Evolutionary conservation across 2,888 invertebrate genomes (phyloP), one percentile per base, ranked within the genome.

Genomic region (Lycia hirtaria): DNA sequence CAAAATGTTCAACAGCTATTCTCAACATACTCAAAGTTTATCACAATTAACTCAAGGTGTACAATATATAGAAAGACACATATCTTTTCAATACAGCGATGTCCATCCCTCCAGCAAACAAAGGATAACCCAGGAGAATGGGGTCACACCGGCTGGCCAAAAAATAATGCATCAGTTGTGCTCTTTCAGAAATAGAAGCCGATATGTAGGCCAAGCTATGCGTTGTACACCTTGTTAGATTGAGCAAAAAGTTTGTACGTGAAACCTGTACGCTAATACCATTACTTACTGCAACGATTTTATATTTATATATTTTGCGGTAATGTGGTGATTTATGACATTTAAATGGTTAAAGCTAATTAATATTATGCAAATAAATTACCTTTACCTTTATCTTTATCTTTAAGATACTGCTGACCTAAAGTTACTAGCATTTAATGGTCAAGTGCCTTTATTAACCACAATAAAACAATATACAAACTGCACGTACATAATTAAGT

Each of bases 131-230:
- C 26, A 38, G 40, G 38, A 72, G 74, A 89, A 78, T 75, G 75
- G 68, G 89, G 89, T 87, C 87, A 86, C 68, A 64, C 76, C 78
- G 75, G 80, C 83, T 80, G 74, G 78, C 80, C 76, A 83, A 82
- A 87, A 86, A 83, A 83, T 84, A 85, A 87, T 91, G 90, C 90
- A 90, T 84, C 85, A 75, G 79, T 72, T 73, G 82, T 75, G 77
- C 83, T 86, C 83, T 77, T 83, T 85, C 84, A 67, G 76, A 90
- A 91, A 89, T 90, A 89, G 87, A 87, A 77, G 65, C 75, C 77
- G 73, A 84, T 81, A 90, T 81, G 68, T 89, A 76, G 91, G 89
- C 84, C 89, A 76, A 73, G 74, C 73, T 78, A 86, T 87, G 84
- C 85, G 84, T 73, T 47, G 35, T 47, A 35, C 15, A 7, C 28